These are phyloP conservation scores for Pseudorhiza aurosa DNA, from an alignment of 30 jellyfish, hydroid and myxozoan species.

Conservation along the genomic window DNA sequence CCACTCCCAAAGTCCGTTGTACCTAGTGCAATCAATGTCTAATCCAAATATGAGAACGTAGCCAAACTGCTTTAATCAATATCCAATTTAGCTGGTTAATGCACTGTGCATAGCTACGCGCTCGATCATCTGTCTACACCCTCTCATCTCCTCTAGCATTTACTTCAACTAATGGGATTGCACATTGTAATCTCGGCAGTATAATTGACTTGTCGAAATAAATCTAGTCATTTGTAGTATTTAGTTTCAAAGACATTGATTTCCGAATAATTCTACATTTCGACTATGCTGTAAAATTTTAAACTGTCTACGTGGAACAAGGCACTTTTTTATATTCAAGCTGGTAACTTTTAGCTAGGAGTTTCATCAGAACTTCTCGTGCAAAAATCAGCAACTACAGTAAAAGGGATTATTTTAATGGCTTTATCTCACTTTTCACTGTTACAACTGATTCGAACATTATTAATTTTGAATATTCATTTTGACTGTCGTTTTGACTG, in stretches of 20 bases:
- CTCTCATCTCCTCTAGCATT: constrained; percentile 7
- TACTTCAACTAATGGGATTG: constrained; percentile 15
- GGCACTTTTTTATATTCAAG: no score
- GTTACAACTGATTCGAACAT: no score
- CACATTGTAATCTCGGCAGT: neutral
- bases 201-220: constrained; percentile 9
- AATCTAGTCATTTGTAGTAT: neutral
- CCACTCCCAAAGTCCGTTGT: constrained; percentile 25
- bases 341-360: no score
- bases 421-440: no score
- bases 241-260: neutral
- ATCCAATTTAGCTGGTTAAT: constrained; percentile 44
- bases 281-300: no score
- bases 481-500: no score
- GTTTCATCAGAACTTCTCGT: no score
- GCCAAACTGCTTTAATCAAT: constrained; percentile 57
- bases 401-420: no score
- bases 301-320: no score
- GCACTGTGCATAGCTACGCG: constrained; percentile 26
- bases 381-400: no score
- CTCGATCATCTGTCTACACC: constrained; percentile 46
- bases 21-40: constrained; percentile 22
- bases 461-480: no score
- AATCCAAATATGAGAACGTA: constrained; percentile 46
- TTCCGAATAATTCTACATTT: no score